Evolutionary conservation across 2,113 vertebrate genomes (phyloP), one percentile per base, ranked within the genome.

Genomic region (Engystomops pustulosus): DNA sequence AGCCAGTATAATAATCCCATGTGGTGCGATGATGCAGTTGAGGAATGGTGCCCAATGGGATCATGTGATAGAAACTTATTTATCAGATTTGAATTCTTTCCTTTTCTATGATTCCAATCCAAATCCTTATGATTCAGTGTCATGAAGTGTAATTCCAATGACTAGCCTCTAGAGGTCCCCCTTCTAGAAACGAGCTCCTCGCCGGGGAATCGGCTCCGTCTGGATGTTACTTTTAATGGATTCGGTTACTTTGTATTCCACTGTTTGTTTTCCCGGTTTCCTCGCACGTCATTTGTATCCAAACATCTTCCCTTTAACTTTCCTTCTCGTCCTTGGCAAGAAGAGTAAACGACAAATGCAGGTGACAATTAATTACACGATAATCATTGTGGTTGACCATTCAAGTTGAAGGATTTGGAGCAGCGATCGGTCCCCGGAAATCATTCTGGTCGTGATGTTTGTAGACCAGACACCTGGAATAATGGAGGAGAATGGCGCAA

Each of bases 401-500:
- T 74, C 55, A 67, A 18, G 20, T 36, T 11, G 71, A 44, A 69
- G 58, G 44, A 34, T 32, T 49, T 67, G 44, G 30, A 76, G 23
- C 53, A 36, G 55, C 27, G 45, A 20, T 0, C 3, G 18, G 36
- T 25, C 79, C 79, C 67, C 25, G 38, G 72, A 71, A 83, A 74
- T 83, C 51, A 74, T 74, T 14, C 49, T 53, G 9, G 23, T 65
- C 15, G 20, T 36, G 41, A 25, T 84, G 82, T 84, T 51, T 77
- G 45, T 34, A 62, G 58, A 68, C 53, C 12, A 84, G 82, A 77
- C 72, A 84, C 45, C 82, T 53, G 72, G 41, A 84, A 55, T 84
- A 55, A 77, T 69, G 30, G 82, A 60, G 41, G 78, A 55, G 77
- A 55, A 77, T 69, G 30, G 82, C 76, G 67, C 44, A 44, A 69